Base-by-base conservation (phyloP, 2,888 invertebrate genomes). In the Mycalesis mineus region DNA sequence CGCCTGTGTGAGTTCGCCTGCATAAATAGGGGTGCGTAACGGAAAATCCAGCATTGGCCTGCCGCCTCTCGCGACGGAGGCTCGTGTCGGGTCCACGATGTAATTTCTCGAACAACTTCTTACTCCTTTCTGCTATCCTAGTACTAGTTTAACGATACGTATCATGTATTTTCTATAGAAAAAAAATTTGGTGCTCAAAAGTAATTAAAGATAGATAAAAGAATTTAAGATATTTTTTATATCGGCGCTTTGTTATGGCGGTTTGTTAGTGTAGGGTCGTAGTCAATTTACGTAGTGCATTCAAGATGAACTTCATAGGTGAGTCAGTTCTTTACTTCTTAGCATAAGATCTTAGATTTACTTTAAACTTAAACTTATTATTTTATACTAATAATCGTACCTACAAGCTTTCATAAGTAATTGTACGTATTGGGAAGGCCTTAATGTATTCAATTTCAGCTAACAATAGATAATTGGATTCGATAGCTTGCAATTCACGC, bases 281-380 rank as follows among this genome's bases (percentile, higher is more conserved):
- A 65, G 61, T 67, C 65, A 65, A 65, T 65, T 63, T 63, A 60
- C 62, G 52, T 75, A 80, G 85, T 77, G 80, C 74, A 59, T 47
- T 41, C 84, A 77, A 79, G 67, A 88, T 88, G 88, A 88, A 88
- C 71, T 88, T 88, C 71, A 80, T 88, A 62, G 88, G 88, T 88
- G 67, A 88, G 88, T 88, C 17, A 11, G 11, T 42, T 49, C 2
- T 40, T 47, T 45, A 9, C n/a, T 8, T 22, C 1, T 4, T 36
- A 7, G 4, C 7, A 31, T 9, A 22, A n/a, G 0, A 39, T 15
- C 39, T 36, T 22, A 15, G 1, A 4, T 42, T 42, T n/a, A 40
- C 5, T 41, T 41, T 41, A 41, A 41, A 9, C 3, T 17, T 9
- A 9, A 17, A 41, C 9, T 41, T 17, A 17, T 0, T 17, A 9